Base-by-base conservation (phyloP, 2,888 invertebrate species). In the Agelastica alni region DNA sequence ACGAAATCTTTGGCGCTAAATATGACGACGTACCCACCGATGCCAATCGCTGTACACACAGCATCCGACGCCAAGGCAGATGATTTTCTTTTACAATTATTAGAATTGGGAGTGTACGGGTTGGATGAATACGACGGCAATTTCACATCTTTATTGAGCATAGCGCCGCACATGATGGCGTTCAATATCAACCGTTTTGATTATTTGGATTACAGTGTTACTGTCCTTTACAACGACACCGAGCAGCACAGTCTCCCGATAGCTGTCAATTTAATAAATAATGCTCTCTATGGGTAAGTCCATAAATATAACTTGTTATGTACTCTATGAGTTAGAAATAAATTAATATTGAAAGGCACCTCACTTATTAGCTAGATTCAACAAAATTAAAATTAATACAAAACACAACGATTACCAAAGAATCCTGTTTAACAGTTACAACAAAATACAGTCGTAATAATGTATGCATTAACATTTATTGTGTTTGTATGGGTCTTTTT, bases 231-330 rank as follows among this genome's bases (percentile, higher is more conserved):
- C 75, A 93, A 93, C 71, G 89, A 89, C 69, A 89, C 91, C 0
- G 86, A 84, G 67, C 84, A 88, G 42, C 92, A 92, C 72, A 86
- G 89, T 57, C 77, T 92, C 64, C 91, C 92, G 2, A 85, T 90
- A 56, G 78, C 89, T 31, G 75, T 89, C 39, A 90, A 89, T 75
- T 76, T 88, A 48, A 77, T 90, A 63, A 86, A 85, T 64, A 89
- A 90, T 72, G 83, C 84, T 44, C 79, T 88, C 62, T 85, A 85
- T 71, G 85, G 83, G 88, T 88, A 72, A 78, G 74, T 58, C 9
- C 51, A 36, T 39, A 9, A n/a, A n/a, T n/a, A n/a, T n/a, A n/a
- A n/a, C n/a, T n/a, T n/a, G n/a, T n/a, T n/a, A n/a, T n/a, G n/a
- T n/a, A n/a, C n/a, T n/a, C n/a, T n/a, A n/a, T n/a, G n/a, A n/a